phyloP scores from a whole-genome alignment of 2,888 invertebrate species.

The Pandemis cinnamomeana region DNA sequence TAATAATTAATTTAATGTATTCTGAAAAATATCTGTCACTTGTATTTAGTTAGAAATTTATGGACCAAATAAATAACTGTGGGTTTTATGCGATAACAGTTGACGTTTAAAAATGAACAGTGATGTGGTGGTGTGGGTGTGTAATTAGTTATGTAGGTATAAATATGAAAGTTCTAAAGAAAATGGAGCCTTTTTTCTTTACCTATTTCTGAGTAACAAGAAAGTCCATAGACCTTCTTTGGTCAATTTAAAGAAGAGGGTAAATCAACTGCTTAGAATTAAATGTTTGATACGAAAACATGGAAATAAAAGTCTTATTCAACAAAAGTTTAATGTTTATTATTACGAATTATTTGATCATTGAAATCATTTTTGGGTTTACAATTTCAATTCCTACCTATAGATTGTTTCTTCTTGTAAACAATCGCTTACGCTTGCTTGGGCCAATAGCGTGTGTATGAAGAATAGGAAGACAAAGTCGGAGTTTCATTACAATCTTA shows the following conservation, averaged over 20 bases:
- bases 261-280: too few species aligned
- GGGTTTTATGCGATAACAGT: background rate
- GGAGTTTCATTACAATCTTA: constrained; percentile 13
- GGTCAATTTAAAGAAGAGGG: too few species aligned
- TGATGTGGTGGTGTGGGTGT: background rate
- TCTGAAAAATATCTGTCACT: constrained; percentile 8
- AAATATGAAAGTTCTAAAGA: background rate
- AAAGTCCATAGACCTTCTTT: too few species aligned
- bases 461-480: constrained; percentile 23
- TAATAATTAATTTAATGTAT: constrained; percentile 30
- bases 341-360: constrained; percentile 73
- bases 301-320: constrained; percentile 51
- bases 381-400: constrained; percentile 11
- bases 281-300: background rate
- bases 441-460: constrained; percentile 19
- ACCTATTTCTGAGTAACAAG: too few species aligned
- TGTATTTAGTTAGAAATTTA: constrained; percentile 19
- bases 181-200: too few species aligned
- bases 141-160: background rate
- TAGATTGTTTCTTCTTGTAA: constrained; percentile 5
- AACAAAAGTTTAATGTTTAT: constrained; percentile 68
- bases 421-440: constrained; percentile 22
- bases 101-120: background rate
- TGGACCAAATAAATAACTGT: background rate
- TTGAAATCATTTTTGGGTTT: constrained; percentile 45